Conservation (phyloP, 2,797 vertebrate genomes). For the Alca torda region DNA sequence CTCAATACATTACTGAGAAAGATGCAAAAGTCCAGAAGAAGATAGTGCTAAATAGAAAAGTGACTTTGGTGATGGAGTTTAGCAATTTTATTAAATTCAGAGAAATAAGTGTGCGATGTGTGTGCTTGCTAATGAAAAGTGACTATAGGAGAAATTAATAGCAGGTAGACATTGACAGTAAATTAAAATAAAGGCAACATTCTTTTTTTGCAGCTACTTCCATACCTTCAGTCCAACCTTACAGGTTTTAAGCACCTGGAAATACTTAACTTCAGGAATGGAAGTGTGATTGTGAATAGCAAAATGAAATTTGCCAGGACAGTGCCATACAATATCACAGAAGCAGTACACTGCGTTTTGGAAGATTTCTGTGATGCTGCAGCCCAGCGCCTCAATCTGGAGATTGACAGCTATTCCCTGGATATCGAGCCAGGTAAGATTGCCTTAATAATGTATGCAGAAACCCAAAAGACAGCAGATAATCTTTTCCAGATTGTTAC, state of each 20-base stretch:
- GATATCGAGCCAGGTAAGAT: conserved; percentile 87
- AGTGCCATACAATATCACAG: conserved; percentile 90
- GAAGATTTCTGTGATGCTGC: conserved; percentile 86
- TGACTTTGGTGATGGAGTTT: neutral
- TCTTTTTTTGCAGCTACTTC: conserved; percentile 84
- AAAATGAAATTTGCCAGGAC: conserved; percentile 86
- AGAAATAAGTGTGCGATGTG: neutral
- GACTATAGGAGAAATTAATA: neutral
- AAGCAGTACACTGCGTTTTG: conserved; percentile 86
- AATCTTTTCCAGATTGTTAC: neutral
- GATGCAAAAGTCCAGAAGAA: neutral
- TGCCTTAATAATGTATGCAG: neutral
- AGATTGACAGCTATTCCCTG: conserved; percentile 89
- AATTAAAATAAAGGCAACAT: conserved; percentile 7
- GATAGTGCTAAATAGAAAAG: conserved; percentile 12
- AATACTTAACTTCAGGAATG: conserved; percentile 91
- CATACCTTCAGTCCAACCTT: conserved; percentile 88
- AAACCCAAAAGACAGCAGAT: neutral
- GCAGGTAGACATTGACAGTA: neutral
- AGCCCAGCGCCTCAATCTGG: conserved; percentile 78
- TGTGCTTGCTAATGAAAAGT: conserved; percentile 4
- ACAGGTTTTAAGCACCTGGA: conserved; percentile 92
- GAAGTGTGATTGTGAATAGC: conserved; percentile 93
- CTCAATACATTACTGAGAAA: conserved; percentile 35
- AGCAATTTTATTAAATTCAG: neutral